These are phyloP conservation scores for Plectrocnemia conspersa DNA, from an alignment of 1,140 invertebrate genomes.

Conservation along the genomic window DNA sequence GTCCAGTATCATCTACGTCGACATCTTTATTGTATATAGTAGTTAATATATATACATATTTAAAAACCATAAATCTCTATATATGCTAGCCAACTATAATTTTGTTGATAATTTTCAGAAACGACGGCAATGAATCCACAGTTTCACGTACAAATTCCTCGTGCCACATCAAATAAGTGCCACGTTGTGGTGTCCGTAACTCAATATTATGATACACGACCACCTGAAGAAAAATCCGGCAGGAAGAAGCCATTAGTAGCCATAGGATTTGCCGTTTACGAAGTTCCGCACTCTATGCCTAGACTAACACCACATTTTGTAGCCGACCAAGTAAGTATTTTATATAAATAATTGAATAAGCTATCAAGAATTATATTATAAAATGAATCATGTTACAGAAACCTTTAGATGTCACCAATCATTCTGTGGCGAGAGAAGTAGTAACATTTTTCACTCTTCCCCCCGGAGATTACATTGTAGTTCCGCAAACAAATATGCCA, in stretches of 20 bases:
- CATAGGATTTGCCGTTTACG: slow-evolving; percentile 68
- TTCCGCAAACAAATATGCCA: slow-evolving; percentile 66
- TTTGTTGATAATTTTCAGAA: no score
- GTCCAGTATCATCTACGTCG: no score
- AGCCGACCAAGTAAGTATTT: slow-evolving; percentile 52
- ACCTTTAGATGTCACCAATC: slow-evolving; percentile 65
- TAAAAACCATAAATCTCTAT: no score
- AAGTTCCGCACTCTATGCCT: slow-evolving; percentile 59
- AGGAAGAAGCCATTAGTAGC: slow-evolving; percentile 52
- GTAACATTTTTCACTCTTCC: slow-evolving; percentile 70
- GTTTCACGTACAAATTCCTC: slow-evolving; percentile 65
- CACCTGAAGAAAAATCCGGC: slow-evolving; percentile 40
- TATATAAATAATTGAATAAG: background rate
- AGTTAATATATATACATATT: no score
- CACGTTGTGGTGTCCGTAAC: slow-evolving; percentile 71
- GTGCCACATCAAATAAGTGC: slow-evolving; percentile 58
- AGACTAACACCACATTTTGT: slow-evolving; percentile 60
- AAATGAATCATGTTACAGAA: slow-evolving; percentile 44
- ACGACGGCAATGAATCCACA: slow-evolving; percentile 68
- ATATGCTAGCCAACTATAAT: no score
- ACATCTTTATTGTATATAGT: no score
- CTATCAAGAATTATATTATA: background rate
- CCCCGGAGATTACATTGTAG: slow-evolving; percentile 72
- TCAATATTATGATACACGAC: slow-evolving; percentile 60
- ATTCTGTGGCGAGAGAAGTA: slow-evolving; percentile 65